Base-by-base conservation (phyloP, 2,888 invertebrate genomes). In the Aspidiotus destructor region DNA sequence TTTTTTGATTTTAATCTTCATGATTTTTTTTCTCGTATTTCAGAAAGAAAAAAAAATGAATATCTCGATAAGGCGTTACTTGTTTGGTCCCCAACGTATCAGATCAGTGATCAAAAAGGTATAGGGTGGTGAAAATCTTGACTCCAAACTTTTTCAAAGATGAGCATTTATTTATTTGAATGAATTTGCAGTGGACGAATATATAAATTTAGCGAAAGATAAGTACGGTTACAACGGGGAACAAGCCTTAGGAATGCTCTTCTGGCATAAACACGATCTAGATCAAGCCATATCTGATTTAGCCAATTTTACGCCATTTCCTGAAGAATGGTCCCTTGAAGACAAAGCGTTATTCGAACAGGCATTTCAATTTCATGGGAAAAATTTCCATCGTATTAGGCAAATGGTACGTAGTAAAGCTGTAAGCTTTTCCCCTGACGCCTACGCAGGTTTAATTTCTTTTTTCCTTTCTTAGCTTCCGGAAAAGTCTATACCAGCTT, bases 261-360 rank as follows among this genome's bases (percentile, higher is more conserved):
- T 94, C 78, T 98, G 96, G 95, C 96, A 97, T 76, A 94, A 95
- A 79, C 96, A 97, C 79, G 93, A 96, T 77, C 82, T 97, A 71
- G 92, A 90, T 73, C 84, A 91, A 74, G 96, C 97, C 9, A 87
- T 95, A 17, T 81, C 90, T 78, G 97, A 97, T 77, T 82, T 98
- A 74, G 91, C 95, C 1, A 97, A 97, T 78, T 98, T 96, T 77
- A 94, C 94, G 70, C 97, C 97, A 1, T 94, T 95, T 75, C 96
- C 96, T 13, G 96, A 97, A 79, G 96, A 97, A 76, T 98, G 97
- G 97, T 92, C 95, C 3, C 89, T 92, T 0, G 97, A 98, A 79
- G 98, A 98, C 77, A 97, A 96, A 81, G 95, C 96, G 62, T 80
- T 97, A 13, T 98, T 98, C 80, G 97, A 98, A 77, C 96, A 97